Evolutionary conservation across 2,113 vertebrate species (phyloP).

Genomic region (Rhipidura dahli): DNA sequence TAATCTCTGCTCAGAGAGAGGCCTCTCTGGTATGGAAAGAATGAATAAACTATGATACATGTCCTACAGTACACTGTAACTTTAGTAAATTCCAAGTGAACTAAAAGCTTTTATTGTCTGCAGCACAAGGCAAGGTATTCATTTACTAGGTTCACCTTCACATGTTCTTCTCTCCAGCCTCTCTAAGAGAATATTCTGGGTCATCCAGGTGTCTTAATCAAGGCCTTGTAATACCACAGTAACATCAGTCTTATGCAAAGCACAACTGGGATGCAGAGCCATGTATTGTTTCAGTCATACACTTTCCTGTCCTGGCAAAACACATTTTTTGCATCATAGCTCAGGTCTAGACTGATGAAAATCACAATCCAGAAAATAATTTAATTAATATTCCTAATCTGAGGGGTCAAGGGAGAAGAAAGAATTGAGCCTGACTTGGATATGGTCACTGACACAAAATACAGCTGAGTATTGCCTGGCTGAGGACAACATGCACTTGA

Average conservation of each 20-base stretch:
- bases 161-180: not conserved
- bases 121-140: not conserved
- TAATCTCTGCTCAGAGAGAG: not conserved
- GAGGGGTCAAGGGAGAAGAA: not conserved
- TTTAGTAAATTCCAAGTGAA: conserved; percentile 3
- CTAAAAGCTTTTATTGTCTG: not conserved
- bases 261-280: not conserved
- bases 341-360: not conserved
- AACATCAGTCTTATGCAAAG: not conserved
- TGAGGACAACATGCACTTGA: not conserved
- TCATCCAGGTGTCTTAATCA: conserved; percentile 21
- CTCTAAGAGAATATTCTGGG: not conserved
- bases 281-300: not conserved
- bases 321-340: not conserved
- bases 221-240: not conserved
- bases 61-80: not conserved
- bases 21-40: conserved; percentile 27
- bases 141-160: not conserved
- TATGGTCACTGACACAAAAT: not conserved
- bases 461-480: not conserved
- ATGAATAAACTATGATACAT: conserved; percentile 13
- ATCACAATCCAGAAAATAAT: not conserved
- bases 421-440: not conserved
- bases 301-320: not conserved
- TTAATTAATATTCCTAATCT: not conserved